Conservation (phyloP, 2,888 invertebrate species). For the Athalia circularis region DNA sequence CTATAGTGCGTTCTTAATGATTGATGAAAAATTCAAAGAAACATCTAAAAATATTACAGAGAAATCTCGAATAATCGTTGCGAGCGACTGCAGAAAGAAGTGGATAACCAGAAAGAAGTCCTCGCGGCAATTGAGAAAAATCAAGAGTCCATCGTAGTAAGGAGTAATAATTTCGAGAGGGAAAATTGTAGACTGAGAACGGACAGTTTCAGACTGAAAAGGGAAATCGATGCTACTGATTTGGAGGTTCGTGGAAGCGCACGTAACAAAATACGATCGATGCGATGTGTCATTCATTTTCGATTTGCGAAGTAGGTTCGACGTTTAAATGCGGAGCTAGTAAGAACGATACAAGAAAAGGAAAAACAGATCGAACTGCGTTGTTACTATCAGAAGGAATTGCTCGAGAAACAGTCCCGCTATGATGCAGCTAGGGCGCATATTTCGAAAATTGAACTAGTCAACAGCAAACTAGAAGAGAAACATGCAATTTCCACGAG, state of each 20-base stretch:
- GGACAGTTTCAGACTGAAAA: conserved; percentile 12
- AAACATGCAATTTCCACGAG: conserved; percentile 12
- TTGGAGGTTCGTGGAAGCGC: conserved; percentile 21
- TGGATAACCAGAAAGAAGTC: conserved; percentile 21
- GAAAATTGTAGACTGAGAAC: conserved; percentile 11
- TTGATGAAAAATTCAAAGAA: neutral
- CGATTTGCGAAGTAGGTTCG: neutral
- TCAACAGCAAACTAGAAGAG: conserved; percentile 10
- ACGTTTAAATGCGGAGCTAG: conserved; percentile 13
- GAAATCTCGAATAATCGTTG: conserved; percentile 7
- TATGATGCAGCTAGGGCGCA: conserved; percentile 7
- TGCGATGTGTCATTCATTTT: neutral
- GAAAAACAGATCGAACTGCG: conserved; percentile 12
- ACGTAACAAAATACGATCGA: neutral
- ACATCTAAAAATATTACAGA: neutral
- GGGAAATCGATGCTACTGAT: conserved; percentile 11
- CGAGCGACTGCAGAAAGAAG: conserved; percentile 11
- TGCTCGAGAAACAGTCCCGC: conserved; percentile 14
- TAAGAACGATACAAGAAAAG: conserved; percentile 12
- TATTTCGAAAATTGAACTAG: conserved; percentile 17
- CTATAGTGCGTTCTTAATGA: neutral
- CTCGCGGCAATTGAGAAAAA: conserved; percentile 9
- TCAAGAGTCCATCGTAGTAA: conserved; percentile 4
- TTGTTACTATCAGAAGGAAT: conserved; percentile 2
- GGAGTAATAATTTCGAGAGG: conserved; percentile 23